Evolutionary conservation across 2,113 vertebrate species (phyloP).

Genomic region (Chloropsis hardwickii): DNA sequence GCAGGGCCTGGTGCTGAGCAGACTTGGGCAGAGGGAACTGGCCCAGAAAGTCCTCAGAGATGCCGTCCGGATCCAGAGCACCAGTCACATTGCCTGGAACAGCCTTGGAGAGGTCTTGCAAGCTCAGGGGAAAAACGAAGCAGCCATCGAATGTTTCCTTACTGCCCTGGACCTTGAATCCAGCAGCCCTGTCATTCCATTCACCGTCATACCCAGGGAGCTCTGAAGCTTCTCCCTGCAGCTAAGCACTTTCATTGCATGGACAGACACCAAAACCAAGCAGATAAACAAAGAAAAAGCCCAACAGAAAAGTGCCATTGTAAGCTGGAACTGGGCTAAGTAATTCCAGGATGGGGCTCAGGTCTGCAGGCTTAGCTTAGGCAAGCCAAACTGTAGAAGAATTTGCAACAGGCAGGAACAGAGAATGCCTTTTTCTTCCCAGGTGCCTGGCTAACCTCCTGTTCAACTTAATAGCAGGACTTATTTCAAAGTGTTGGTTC

Average conservation of each 20-base stretch:
- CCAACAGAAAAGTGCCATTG: constrained; percentile 1
- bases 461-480: background rate
- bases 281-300: background rate
- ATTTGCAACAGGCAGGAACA: background rate
- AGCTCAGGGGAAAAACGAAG: constrained; percentile 81
- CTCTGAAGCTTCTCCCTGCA: constrained; percentile 72
- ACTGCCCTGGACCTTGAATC: constrained; percentile 94
- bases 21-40: constrained; percentile 79
- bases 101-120: constrained; percentile 92
- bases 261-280: background rate
- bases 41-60: constrained; percentile 93
- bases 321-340: background rate
- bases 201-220: constrained; percentile 90
- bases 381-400: background rate
- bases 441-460: background rate
- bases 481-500: background rate
- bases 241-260: background rate
- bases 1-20: constrained; percentile 87
- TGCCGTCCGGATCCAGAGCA: constrained; percentile 85
- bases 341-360: background rate
- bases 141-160: constrained; percentile 88
- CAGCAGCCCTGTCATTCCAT: constrained; percentile 89
- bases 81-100: constrained; percentile 90
- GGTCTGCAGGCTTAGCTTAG: background rate
- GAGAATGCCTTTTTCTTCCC: background rate